Base-by-base conservation (phyloP, 2,888 invertebrate genomes). In the Cryptus viduatorius region DNA sequence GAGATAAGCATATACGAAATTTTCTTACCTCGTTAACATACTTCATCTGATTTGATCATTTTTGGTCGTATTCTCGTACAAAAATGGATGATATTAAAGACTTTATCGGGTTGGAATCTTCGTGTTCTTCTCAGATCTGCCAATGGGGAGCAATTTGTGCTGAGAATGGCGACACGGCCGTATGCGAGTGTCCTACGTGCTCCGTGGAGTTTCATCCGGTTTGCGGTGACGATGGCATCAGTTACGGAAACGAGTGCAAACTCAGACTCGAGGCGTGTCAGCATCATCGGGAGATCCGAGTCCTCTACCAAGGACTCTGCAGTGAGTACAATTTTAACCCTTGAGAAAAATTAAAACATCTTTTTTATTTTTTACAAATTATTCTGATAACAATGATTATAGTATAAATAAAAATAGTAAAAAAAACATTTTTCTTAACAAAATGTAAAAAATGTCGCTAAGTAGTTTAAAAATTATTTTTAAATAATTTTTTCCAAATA, bases 151-250 rank as follows among this genome's bases (percentile, higher is more conserved):
- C 98, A 81, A 95, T 95, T 86, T 97, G 97, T 93, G 95, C 96
- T 71, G 96, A 96, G 90, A 95, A 95, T 89, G 94, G 95, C 69
- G 96, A 96, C 50, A 95, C 95, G 78, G 97, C 98, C 53, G 95
- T 95, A 86, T 98, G 98, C 94, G 97, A 97, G 89, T 98, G 98
- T 94, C 97, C 98, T 56, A 95, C 96, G 71, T 98, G 97, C 93
- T 96, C 97, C 78, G 96, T 96, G 88, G 97, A 98, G 94, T 97
- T 97, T 94, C 96, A 96, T 87, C 97, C 97, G 16, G 97, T 97
- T 56, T 98, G 97, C 93, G 97, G 97, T 86, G 96, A 96, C 75
- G 97, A 97, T 94, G 97, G 97, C 88, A 96, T 97, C 92, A 96
- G 97, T 79, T 98, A 96, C 95, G 96, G 96, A 86, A 98, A 98